Evolutionary conservation across 2,797 vertebrate genomes (phyloP), one percentile per base, ranked within the genome.

Genomic region (Sebastes oblongus): DNA sequence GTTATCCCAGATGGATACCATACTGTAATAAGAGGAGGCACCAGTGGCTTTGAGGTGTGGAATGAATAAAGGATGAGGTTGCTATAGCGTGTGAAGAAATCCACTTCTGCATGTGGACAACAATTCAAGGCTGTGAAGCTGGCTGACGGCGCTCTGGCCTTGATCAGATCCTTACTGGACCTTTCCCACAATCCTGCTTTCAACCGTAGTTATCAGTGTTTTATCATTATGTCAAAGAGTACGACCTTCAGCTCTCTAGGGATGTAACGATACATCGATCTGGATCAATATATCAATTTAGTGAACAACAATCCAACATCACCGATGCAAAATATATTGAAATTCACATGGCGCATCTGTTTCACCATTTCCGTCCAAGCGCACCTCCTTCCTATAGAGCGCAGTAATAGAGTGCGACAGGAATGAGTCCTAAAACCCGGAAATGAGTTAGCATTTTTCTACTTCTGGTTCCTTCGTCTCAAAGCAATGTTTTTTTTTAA

Each of bases 11-110:
- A 12, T n/a, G 6, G 7, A 10, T 52, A 14, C 30, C 52, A 46
- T 9, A 7, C 4, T 74, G 29, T 32, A 60, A 64, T 10, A 27
- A n/a, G 14, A 81, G 42, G 46, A 75, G 56, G 74, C 58, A 85
- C 27, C 0, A 14, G 61, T 66, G 62, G 68, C 29, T 34, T 46
- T 55, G 4, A 68, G 59, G 22, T 52, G 3, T 66, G 64, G 60
- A 87, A 64, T 24, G 25, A 68, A 29, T 25, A 3, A 32, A 55
- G 20, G 3, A 18, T 66, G 24, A 71, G 14, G 71, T 55, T 12
- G 20, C 24, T 22, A 18, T 34, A 11, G 30, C 25, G 30, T 16
- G 30, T 16, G 5, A 70, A 55, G 25, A 29, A 72, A 66, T 54
- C 5, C 22, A 70, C 59, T 67, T 29, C 6, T 42, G 39, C 30